These are phyloP conservation scores for Stigmatopora nigra DNA, from an alignment of 2,113 vertebrate genomes.

Conservation along the genomic window DNA sequence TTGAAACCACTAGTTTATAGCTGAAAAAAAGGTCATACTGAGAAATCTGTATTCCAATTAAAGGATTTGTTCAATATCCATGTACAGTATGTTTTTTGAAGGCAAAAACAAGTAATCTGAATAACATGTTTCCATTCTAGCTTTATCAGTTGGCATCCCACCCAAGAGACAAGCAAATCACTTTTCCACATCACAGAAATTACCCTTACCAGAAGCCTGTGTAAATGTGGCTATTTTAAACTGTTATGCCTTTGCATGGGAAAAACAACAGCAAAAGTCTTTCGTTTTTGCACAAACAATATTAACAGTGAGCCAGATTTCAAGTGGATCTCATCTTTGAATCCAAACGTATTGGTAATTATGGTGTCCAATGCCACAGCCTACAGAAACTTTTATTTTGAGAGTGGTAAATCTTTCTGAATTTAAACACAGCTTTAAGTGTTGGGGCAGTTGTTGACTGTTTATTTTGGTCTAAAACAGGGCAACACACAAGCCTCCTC, in stretches of 20 bases:
- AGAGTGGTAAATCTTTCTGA: conserved; percentile 14
- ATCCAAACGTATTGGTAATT: conserved; percentile 11
- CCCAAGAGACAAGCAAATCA: conserved; percentile 56
- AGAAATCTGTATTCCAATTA: conserved; percentile 23
- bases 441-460: conserved; percentile 16
- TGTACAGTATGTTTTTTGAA: conserved; percentile 15
- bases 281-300: conserved; percentile 26
- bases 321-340: conserved; percentile 4
- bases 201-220: conserved; percentile 58
- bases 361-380: not conserved
- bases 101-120: conserved; percentile 47
- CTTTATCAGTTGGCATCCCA: conserved; percentile 57
- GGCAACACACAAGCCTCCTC: conserved; percentile 20
- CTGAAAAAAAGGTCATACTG: not conserved
- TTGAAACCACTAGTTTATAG: not conserved
- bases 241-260: conserved; percentile 9
- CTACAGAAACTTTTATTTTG: conserved; percentile 17
- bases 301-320: conserved; percentile 7
- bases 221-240: conserved; percentile 60
- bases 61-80: conserved; percentile 48
- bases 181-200: conserved; percentile 53
- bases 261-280: conserved; percentile 61
- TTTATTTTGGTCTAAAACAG: conserved; percentile 11
- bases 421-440: conserved; percentile 12
- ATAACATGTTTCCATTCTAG: conserved; percentile 53